Percentiles rank a stretch among this genome's conserved stretches.
phyloP scores from a whole-genome alignment of 2,888 invertebrate genomes.

The Marasmarcha lunaedactyla region DNA sequence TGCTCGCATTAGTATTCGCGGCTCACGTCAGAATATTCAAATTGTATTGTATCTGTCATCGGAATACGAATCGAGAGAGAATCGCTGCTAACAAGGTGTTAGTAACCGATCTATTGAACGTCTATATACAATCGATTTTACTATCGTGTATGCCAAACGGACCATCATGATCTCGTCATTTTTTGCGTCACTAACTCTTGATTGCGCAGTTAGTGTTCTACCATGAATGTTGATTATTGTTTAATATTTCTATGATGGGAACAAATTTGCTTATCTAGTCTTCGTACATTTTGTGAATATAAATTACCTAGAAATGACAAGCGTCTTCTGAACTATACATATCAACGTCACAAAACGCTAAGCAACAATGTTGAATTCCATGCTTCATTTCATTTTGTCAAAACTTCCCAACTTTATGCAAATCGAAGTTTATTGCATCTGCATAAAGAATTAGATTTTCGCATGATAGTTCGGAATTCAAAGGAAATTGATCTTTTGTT shows the following conservation, averaged over 20 bases:
- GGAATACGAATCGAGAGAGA: conserved; percentile 39
- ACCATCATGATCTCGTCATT: neutral
- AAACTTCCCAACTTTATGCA: too few relatives aligned
- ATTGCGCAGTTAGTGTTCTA: too few relatives aligned
- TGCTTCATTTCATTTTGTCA: too few relatives aligned
- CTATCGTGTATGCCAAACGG: conserved; percentile 28
- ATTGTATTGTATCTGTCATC: conserved; percentile 47
- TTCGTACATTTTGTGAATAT: too few relatives aligned
- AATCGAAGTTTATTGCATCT: too few relatives aligned
- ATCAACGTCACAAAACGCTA: too few relatives aligned
- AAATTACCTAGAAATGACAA: too few relatives aligned
- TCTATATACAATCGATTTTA: conserved; percentile 34
- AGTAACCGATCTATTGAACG: conserved; percentile 23
- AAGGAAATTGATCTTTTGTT: neutral
- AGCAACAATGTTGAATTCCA: neutral
- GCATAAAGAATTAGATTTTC: too few relatives aligned
- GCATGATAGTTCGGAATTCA: neutral
- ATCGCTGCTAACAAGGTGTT: conserved; percentile 34
- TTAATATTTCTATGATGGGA: neutral
- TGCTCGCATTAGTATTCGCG: conserved; percentile 44
- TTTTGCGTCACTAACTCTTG: too few relatives aligned
- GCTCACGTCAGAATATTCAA: conserved; percentile 56
- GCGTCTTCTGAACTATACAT: too few relatives aligned
- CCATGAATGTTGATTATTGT: too few relatives aligned
- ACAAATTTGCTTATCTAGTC: neutral